Conservation (phyloP, 2,113 vertebrate species). For the Macaca fascicularis region T2T-MFA8v1.1 NC_088394.1:12398501-12399000, state of each 20-base stretch:
- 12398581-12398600: background rate
- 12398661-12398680: background rate
- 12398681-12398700: background rate
- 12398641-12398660: background rate
- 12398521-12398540: background rate
- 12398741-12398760: background rate
- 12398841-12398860: background rate
- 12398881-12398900: background rate
- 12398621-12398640: conserved; percentile 19
- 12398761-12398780: background rate
- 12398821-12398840: background rate
- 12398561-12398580: background rate
- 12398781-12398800: background rate
- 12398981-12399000: background rate
- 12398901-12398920: background rate
- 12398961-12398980: background rate
- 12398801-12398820: background rate
- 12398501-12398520: background rate
- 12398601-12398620: background rate
- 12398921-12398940: background rate
- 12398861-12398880: background rate
- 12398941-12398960: background rate
- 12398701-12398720: background rate
- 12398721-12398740: background rate
- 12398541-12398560: background rate